These are phyloP conservation scores for Knipowitschia caucasica DNA, from an alignment of 2,797 vertebrate genomes.

Conservation along the genomic window DNA sequence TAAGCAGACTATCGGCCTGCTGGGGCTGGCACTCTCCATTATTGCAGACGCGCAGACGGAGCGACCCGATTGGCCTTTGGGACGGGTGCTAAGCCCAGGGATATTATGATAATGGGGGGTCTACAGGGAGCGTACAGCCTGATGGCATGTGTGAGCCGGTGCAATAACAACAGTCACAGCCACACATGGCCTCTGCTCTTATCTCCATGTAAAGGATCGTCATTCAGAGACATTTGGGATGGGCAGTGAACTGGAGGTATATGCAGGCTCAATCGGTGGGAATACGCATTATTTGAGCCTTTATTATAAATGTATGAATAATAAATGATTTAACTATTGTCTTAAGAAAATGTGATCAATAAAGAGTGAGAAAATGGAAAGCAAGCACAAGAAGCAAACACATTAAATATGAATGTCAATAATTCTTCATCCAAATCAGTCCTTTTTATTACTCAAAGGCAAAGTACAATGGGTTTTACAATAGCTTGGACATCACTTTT, in stretches of 20 bases:
- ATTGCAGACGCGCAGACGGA: slow-evolving; percentile 49
- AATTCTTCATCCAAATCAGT: neutral
- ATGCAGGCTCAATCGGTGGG: neutral
- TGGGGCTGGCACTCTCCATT: slow-evolving; percentile 48
- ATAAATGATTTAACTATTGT: slow-evolving; percentile 5
- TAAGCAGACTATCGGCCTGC: slow-evolving; percentile 38
- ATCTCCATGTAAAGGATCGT: slow-evolving; percentile 32
- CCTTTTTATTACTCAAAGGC: neutral
- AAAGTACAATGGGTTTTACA: neutral
- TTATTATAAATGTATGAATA: neutral
- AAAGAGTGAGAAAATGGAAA: slow-evolving; percentile 28
- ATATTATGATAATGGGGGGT: slow-evolving; percentile 58
- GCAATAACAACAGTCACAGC: slow-evolving; percentile 12
- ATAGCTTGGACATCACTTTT: too few species aligned
- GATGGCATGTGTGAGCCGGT: slow-evolving; percentile 28
- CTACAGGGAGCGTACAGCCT: slow-evolving; percentile 29
- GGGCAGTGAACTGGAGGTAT: slow-evolving; percentile 6
- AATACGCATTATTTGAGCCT: slow-evolving; percentile 20
- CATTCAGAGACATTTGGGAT: slow-evolving; percentile 18
- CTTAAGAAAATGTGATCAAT: slow-evolving; percentile 21
- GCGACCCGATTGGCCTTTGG: slow-evolving; percentile 55
- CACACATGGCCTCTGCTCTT: slow-evolving; percentile 13
- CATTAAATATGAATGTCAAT: neutral
- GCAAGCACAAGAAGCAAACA: too few species aligned
- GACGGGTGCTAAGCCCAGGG: slow-evolving; percentile 39